Percentiles rank a stretch among this genome's conserved stretches.
phyloP scores from a whole-genome alignment of 2,888 invertebrate species.

The Nomada hirtipes region DNA sequence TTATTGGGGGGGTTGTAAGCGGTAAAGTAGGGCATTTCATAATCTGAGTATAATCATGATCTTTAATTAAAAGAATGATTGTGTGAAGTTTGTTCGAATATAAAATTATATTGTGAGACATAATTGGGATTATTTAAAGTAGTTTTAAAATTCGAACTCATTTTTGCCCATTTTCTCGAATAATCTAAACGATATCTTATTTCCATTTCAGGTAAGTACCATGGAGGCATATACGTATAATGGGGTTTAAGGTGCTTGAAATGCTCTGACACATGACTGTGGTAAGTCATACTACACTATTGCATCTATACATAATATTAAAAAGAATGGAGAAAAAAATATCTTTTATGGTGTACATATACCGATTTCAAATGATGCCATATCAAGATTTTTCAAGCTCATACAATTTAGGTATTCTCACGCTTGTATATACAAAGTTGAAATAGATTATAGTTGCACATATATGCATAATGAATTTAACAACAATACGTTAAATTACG shows the following conservation, averaged over 20 bases:
- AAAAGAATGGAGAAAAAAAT: no score
- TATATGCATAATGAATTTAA: no score
- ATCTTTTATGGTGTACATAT: no score
- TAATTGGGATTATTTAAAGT: background rate
- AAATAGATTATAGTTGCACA: no score
- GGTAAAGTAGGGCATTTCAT: no score
- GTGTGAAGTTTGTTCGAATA: background rate
- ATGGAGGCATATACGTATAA: background rate
- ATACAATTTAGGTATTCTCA: background rate
- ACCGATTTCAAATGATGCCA: no score
- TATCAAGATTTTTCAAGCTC: background rate
- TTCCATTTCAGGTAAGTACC: constrained; percentile 30
- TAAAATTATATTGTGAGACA: background rate
- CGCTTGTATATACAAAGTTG: no score
- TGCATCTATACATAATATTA: background rate
- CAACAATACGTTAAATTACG: no score
- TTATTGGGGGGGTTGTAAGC: no score
- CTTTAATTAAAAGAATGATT: background rate
- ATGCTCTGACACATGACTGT: background rate
- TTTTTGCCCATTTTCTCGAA: background rate
- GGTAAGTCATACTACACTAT: background rate
- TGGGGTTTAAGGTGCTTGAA: background rate
- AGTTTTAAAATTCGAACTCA: background rate
- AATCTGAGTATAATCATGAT: no score
- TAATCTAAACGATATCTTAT: background rate